Evolutionary conservation across 2,797 vertebrate genomes (phyloP), one percentile per base, ranked within the genome.

Genomic region (Myotis pilosus): DNA sequence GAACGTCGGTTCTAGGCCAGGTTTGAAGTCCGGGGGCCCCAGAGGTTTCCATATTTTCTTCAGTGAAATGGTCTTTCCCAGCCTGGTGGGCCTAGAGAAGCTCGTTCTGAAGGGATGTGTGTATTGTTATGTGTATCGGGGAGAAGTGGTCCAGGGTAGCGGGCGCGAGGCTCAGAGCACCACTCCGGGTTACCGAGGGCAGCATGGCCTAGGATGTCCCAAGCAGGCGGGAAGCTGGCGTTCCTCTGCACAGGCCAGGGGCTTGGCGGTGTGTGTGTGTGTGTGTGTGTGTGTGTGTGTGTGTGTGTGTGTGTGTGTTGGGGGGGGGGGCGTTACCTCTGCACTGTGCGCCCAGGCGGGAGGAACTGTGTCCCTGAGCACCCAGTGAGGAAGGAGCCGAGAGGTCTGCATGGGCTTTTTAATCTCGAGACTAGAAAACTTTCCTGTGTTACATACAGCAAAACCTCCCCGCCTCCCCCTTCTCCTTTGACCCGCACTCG

Each of bases 41-140:
- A 85, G 57, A 86, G 44, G 36, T 64, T 82, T 90, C n/a, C 33
- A n/a, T 66, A 36, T 82, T 89, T 44, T 96, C n/a, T 25, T 79
- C 38, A 71, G 4, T 78, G 33, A 89, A 64, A 36, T 20, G 83
- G 36, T 68, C 13, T 69, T n/a, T 81, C 41, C 44, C 66, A 53
- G 74, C 19, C 28, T 36, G 7, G 1, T 16, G 33, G 51, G 28
- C 68, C 38, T 9, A 5, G 19, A 47, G 23, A 8, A 47, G 30
- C 33, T 66, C 33, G 20, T 30, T 79, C 17, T 55, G 51, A 22
- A 69, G 16, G 36, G 38, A 6, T 15, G 1, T 88, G 68, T 44
- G 38, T 15, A 16, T 20, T 19, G 76, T 23, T 72, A 69, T 25
- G 33, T 66, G 12, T 28, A 1, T 72, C 19, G 71, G 33, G 22